Base-by-base conservation (phyloP, 2,888 invertebrate genomes). In the Dastarcus helophoroides region DNA sequence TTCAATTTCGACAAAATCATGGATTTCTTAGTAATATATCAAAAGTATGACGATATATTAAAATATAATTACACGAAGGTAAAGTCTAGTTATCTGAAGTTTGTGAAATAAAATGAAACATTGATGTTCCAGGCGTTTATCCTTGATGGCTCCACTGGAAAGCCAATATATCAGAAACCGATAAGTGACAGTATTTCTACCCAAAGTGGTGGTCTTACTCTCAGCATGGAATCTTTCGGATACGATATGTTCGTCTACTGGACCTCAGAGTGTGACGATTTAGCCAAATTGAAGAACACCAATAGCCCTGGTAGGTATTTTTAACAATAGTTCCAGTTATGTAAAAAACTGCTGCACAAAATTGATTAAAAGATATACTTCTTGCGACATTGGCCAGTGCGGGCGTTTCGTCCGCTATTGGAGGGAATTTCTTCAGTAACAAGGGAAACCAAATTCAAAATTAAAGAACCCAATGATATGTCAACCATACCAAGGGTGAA, bases 161-260 rank as follows among this genome's bases (percentile, higher is more conserved):
- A 65, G 40, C 64, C 72, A 1, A 54, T 79, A 25, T 56, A 79
- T 23, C 63, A 64, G 5, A 63, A 66, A 32, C 67, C 73, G 2
- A 63, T 78, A 12, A 59, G 65, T 40, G 74, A 76, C 42, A 71
- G 68, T 10, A 60, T 75, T 19, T 72, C 73, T 9, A 67, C 71
- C 1, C 76, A 73, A 54, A 66, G 69, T 51, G 70, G 69, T 11
- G 72, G 71, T 7, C 52, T 76, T 14, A 65, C 71, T 1, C 46
- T 77, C 24, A 68, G 69, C 9, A 64, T 71, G 36, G 68, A 72
- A 41, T 68, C 66, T 5, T 65, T 64, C 39, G 83, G 83, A 2
- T 79, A 79, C 43, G 85, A 86, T 53, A 69, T 81, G 53, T 84
- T 79, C 50, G 55, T 85, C 2, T 79, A 78, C 52, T 86, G 84